phyloP scores from a whole-genome alignment of 2,888 invertebrate genomes.

The Odontocolon sp. region DNA sequence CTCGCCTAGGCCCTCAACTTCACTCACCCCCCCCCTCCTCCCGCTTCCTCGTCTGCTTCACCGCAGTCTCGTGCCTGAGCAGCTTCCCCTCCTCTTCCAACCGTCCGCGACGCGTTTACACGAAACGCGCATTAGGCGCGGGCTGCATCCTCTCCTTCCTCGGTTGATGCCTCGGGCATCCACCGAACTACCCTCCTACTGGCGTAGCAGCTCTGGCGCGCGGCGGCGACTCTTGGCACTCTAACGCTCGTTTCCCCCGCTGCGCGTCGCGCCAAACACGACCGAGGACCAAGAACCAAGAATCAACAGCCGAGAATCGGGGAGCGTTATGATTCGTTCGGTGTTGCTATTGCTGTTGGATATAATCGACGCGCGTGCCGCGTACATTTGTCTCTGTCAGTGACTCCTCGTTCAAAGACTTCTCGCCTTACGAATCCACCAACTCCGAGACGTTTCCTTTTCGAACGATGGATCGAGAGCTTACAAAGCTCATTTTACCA shows the following conservation, averaged over 20 bases:
- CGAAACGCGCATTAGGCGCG: constrained; percentile 79
- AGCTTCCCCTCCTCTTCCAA: constrained; percentile 49
- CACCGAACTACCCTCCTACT: constrained; percentile 41
- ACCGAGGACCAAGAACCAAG: constrained; percentile 34
- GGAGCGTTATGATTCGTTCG: constrained; percentile 51
- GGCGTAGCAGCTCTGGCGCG: no score
- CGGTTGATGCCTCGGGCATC: constrained; percentile 55
- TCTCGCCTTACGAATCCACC: neutral
- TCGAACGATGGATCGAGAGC: neutral
- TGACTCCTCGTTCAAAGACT: neutral
- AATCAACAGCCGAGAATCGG: constrained; percentile 51
- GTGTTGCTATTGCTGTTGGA: constrained; percentile 41
- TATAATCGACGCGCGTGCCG: constrained; percentile 38
- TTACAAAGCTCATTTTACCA: neutral
- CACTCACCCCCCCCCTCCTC: neutral
- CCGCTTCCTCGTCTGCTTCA: neutral
- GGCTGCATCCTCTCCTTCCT: constrained; percentile 67
- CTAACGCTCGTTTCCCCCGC: constrained; percentile 6
- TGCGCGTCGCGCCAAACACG: constrained; percentile 31
- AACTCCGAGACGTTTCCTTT: constrained; percentile 3
- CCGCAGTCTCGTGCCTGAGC: neutral
- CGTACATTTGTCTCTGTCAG: constrained; percentile 51
- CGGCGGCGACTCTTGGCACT: constrained; percentile 16
- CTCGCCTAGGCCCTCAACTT: neutral
- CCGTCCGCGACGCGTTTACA: constrained; percentile 72